These are phyloP conservation scores for Pluvialis apricaria DNA, from an alignment of 2,113 vertebrate genomes.

Conservation along the genomic window DNA sequence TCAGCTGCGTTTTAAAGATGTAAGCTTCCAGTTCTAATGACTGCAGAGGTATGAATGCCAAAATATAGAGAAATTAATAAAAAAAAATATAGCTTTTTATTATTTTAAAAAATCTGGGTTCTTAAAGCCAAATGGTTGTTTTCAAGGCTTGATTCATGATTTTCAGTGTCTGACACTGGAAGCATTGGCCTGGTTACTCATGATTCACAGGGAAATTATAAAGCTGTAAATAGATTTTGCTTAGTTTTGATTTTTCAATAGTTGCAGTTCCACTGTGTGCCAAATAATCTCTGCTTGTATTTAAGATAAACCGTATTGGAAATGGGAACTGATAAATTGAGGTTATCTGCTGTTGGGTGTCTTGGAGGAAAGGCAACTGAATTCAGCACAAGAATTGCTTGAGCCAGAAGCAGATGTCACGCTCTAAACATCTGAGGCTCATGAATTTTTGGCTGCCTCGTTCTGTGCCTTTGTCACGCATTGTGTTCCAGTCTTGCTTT, in stretches of 20 bases:
- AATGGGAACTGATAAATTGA: background rate
- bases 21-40: background rate
- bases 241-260: constrained; percentile 8
- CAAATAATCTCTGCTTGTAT: background rate
- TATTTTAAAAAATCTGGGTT: background rate
- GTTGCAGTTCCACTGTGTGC: background rate
- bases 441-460: constrained; percentile 10
- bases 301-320: background rate
- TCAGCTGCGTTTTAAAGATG: background rate
- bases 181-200: background rate
- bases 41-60: background rate
- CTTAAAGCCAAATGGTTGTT: background rate
- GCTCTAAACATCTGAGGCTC: constrained; percentile 21
- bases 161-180: background rate
- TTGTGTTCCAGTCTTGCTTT: background rate
- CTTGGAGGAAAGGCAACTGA: constrained; percentile 46
- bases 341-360: constrained; percentile 14
- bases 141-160: background rate
- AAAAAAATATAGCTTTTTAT: background rate
- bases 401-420: constrained; percentile 46
- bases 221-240: constrained; percentile 23
- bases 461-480: constrained; percentile 6
- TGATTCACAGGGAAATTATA: background rate
- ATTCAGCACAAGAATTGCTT: background rate
- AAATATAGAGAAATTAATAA: background rate